These are phyloP conservation scores for Selene dorsalis DNA, from an alignment of 2,797 vertebrate genomes.

Conservation along the genomic window DNA sequence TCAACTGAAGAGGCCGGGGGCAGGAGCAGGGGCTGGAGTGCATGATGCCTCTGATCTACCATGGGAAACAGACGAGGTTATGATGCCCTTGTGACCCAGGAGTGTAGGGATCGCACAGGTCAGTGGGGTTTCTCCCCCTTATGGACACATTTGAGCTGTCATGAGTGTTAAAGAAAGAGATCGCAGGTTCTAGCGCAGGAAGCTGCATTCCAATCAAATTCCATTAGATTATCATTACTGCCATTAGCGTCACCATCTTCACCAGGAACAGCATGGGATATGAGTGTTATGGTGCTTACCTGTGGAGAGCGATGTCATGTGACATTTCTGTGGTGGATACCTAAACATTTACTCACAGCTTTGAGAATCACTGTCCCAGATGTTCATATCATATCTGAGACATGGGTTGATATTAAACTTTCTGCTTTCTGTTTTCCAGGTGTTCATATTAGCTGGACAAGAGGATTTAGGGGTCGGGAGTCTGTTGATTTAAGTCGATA, in stretches of 20 bases:
- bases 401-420: too few relatives aligned
- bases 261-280: slow-evolving; percentile 35
- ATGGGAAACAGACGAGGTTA: slow-evolving; percentile 67
- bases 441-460: too few relatives aligned
- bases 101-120: slow-evolving; percentile 67
- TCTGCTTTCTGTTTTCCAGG: too few relatives aligned
- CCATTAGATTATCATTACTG: slow-evolving; percentile 57
- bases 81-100: slow-evolving; percentile 66
- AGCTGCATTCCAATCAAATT: slow-evolving; percentile 55
- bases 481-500: too few relatives aligned
- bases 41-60: slow-evolving; percentile 65
- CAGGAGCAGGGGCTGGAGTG: slow-evolving; percentile 56
- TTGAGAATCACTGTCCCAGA: too few relatives aligned
- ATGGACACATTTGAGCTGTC: slow-evolving; percentile 47
- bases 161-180: slow-evolving; percentile 38
- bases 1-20: slow-evolving; percentile 57
- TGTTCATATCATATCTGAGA: too few relatives aligned
- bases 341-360: background rate
- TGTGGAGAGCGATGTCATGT: slow-evolving; percentile 20
- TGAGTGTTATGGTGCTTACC: slow-evolving; percentile 15
- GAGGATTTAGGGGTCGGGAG: too few relatives aligned
- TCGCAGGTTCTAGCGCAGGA: slow-evolving; percentile 23
- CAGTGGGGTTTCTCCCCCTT: slow-evolving; percentile 40
- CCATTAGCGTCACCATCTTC: slow-evolving; percentile 58
- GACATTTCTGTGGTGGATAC: background rate